Evolutionary conservation across 53 echinoderm and acorn worm genomes (phyloP), one percentile per base, ranked within the genome.

Genomic region (Holothuria scabra): DNA sequence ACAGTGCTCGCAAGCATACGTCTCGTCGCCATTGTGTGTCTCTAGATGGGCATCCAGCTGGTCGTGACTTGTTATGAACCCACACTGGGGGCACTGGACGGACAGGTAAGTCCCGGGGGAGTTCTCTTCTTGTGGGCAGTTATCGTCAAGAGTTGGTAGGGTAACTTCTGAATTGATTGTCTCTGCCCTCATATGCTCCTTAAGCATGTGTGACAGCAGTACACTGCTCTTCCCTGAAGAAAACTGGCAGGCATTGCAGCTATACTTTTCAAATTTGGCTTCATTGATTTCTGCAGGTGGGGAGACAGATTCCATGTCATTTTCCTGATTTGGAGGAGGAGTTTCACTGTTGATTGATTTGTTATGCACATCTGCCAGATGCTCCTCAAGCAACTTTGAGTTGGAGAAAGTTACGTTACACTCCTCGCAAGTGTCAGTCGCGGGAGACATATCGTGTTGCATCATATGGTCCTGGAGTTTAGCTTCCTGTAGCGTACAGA

Each of bases 51-150:
- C 84, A 66, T 95, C 82, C 41, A 95, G 80, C 66, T 95, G 95
- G 48, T 90, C 95, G 5, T 88, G 88, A 58, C 88, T 90, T 7
- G 95, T 95, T 67, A 90, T 75, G 69, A 92, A 84, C 1, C 95
- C 95, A 87, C 95, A 95, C 85, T 95, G 95, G 2, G 95, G 92
- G 60, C 95, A 95, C 88, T 95, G 95, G 12, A 82, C 88, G 9
- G 90, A 88, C 38, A 85, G 48, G 81, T 90, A 80, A 44, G 78
- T 74, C 13, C 65, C 82, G 8, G 85, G 31, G 19, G 37, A 78
- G 16, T 89, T 85, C 28, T 81, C 69, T 23, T 33, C 61, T 74
- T 71, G 82, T 14, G 56, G 71, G 13, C 18, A 44, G 1, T 84
- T 67, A 2, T 28, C 7, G 1, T 64, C 65, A 21, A 9, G 18